phyloP scores from a whole-genome alignment of 2,888 invertebrate genomes.

The Xylocampa areola region DNA sequence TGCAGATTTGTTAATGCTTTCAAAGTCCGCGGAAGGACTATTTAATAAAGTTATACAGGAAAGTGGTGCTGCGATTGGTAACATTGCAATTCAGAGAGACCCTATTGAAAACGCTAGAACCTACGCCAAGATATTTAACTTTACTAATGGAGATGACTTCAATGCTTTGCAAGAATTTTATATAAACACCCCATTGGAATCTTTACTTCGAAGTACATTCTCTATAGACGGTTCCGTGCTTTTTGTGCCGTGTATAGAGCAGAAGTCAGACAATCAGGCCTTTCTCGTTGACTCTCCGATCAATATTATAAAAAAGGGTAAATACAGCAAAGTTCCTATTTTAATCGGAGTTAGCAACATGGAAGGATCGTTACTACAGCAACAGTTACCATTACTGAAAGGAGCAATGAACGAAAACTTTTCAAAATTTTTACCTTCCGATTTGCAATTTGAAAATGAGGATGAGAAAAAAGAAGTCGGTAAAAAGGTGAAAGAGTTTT shows the following conservation, averaged over 20 bases:
- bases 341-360: constrained; percentile 36
- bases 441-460: constrained; percentile 63
- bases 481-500: constrained; percentile 62
- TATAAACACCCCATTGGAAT: constrained; percentile 47
- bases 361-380: constrained; percentile 31
- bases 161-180: constrained; percentile 62
- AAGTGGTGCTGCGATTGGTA: constrained; percentile 62
- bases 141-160: constrained; percentile 58
- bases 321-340: constrained; percentile 40
- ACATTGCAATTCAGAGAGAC: constrained; percentile 60
- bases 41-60: constrained; percentile 69
- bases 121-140: constrained; percentile 62
- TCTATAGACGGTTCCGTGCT: constrained; percentile 9
- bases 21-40: constrained; percentile 61
- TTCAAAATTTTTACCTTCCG: constrained; percentile 65
- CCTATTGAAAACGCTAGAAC: constrained; percentile 66
- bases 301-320: constrained; percentile 30
- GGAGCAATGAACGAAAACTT: constrained; percentile 65
- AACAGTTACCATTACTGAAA: constrained; percentile 50
- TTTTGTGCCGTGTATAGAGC: constrained; percentile 40
- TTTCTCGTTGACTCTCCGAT: constrained; percentile 30
- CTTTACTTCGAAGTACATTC: constrained; percentile 37
- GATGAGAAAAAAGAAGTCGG: constrained; percentile 59
- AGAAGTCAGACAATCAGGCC: constrained; percentile 1
- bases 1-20: constrained; percentile 63